Evolutionary conservation across 2,888 invertebrate species (phyloP).

Genomic region (Anagyrus pseudococci): DNA sequence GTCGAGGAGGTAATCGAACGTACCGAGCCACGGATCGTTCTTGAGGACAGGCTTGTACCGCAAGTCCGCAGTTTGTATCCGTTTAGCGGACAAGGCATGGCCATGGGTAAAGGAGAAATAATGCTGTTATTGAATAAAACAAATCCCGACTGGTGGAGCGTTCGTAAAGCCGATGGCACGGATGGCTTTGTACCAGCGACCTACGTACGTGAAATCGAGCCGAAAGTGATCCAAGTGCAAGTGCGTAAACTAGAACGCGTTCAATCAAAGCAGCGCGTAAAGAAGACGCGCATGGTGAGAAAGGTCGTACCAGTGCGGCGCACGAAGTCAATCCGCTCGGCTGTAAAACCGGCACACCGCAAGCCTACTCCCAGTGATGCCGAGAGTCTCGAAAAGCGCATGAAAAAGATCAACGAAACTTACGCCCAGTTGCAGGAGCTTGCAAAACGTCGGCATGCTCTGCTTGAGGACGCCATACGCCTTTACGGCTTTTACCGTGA

Average conservation of each 20-base stretch:
- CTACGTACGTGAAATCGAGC: conserved; percentile 92
- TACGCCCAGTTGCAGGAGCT: conserved; percentile 83
- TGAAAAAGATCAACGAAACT: conserved; percentile 79
- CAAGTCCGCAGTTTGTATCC: conserved; percentile 88
- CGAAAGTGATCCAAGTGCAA: conserved; percentile 78
- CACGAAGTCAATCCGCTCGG: conserved; percentile 63
- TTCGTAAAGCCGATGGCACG: conserved; percentile 87
- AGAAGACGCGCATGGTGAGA: conserved; percentile 87
- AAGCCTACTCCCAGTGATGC: conserved; percentile 66
- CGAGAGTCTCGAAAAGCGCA: conserved; percentile 81
- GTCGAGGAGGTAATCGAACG: conserved; percentile 90
- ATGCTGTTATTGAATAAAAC: conserved; percentile 94
- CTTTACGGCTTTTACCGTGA: conserved; percentile 94
- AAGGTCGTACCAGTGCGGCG: conserved; percentile 83
- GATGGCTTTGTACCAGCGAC: conserved; percentile 98
- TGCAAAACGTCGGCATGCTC: conserved; percentile 79
- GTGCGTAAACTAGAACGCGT: conserved; percentile 86
- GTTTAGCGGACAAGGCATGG: conserved; percentile 92
- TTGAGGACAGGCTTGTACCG: conserved; percentile 85
- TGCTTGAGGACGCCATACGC: conserved; percentile 90
- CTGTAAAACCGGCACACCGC: conserved; percentile 57
- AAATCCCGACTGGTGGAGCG: conserved; percentile 99
- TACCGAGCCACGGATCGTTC: conserved; percentile 83
- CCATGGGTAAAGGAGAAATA: conserved; percentile 88
- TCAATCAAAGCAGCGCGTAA: conserved; percentile 82